A percentile compares a stretch with the other conserved stretches of the same genome.
These are phyloP conservation scores for Agrotis puta DNA, from an alignment of 2,888 invertebrate species.

Conservation along the genomic window DNA sequence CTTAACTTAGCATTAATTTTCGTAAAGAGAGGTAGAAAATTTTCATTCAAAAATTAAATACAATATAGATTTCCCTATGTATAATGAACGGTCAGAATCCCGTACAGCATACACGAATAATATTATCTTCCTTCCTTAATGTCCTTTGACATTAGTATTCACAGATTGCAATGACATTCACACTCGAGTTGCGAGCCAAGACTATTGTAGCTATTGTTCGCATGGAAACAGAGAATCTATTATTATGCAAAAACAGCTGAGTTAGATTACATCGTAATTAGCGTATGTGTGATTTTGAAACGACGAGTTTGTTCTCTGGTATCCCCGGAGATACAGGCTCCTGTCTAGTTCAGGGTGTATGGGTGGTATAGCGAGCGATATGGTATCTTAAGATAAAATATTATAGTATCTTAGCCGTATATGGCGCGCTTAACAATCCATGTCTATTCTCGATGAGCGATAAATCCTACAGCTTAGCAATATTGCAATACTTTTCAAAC, in stretches of 20 bases:
- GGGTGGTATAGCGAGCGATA: too few relatives aligned
- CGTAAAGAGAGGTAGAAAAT: too few relatives aligned
- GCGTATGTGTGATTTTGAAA: not conserved
- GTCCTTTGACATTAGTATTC: conserved; percentile 28
- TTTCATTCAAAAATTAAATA: too few relatives aligned
- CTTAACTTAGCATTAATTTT: too few relatives aligned
- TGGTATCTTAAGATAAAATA: too few relatives aligned
- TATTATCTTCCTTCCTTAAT: conserved; percentile 21
- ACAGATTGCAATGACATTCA: conserved; percentile 20
- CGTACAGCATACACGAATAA: not conserved
- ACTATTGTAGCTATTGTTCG: conserved; percentile 4
- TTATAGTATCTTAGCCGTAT: too few relatives aligned
- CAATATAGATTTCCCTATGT: too few relatives aligned
- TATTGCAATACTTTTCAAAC: conserved; percentile 7
- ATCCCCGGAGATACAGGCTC: too few relatives aligned
- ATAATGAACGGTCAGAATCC: not conserved
- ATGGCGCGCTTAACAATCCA: too few relatives aligned
- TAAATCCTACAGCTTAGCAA: not conserved
- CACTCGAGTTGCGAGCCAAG: not conserved
- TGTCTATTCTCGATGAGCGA: not conserved
- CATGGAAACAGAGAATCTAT: not conserved
- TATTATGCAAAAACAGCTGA: not conserved
- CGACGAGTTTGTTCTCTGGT: too few relatives aligned
- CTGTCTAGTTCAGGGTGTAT: too few relatives aligned
- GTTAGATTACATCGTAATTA: too few relatives aligned